Evolutionary conservation across 2,113 vertebrate genomes (phyloP).

Genomic region (Gavialis gangeticus): DNA sequence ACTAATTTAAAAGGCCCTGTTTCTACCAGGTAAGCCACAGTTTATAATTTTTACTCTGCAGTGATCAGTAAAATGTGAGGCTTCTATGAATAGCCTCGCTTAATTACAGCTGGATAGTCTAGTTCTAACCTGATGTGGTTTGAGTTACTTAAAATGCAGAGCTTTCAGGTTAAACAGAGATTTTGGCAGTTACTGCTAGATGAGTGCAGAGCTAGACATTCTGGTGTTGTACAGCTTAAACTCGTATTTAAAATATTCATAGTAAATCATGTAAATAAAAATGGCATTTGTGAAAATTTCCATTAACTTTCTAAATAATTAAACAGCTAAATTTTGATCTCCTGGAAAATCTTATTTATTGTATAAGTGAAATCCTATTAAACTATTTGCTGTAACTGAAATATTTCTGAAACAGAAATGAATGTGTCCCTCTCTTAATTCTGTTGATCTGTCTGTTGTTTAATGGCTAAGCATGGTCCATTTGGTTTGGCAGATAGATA

Average conservation of each 20-base stretch:
- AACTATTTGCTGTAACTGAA: not conserved
- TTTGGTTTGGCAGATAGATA: not conserved
- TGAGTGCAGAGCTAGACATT: not conserved
- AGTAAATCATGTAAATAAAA: slow-evolving; percentile 72
- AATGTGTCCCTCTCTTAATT: not conserved
- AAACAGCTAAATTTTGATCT: slow-evolving; percentile 45
- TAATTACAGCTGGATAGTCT: not conserved
- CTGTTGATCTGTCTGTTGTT: too few relatives aligned
- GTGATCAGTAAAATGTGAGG: not conserved
- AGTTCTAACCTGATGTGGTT: not conserved
- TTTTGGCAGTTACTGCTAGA: not conserved
- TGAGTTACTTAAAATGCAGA: not conserved
- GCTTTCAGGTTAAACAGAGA: not conserved
- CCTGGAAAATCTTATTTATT: slow-evolving; percentile 71
- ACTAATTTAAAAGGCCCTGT: not conserved
- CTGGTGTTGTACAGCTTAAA: slow-evolving; percentile 27
- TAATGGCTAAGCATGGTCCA: not conserved
- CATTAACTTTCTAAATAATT: slow-evolving; percentile 73
- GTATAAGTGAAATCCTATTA: slow-evolving; percentile 70
- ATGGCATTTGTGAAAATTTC: slow-evolving; percentile 49
- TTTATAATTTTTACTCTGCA: not conserved
- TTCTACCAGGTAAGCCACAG: not conserved
- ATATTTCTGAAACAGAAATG: not conserved
- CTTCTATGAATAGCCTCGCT: not conserved
- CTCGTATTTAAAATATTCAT: slow-evolving; percentile 49